Evolutionary conservation across 2,888 invertebrate genomes (phyloP), one percentile per base, ranked within the genome.

Genomic region (Celastrina argiolus): DNA sequence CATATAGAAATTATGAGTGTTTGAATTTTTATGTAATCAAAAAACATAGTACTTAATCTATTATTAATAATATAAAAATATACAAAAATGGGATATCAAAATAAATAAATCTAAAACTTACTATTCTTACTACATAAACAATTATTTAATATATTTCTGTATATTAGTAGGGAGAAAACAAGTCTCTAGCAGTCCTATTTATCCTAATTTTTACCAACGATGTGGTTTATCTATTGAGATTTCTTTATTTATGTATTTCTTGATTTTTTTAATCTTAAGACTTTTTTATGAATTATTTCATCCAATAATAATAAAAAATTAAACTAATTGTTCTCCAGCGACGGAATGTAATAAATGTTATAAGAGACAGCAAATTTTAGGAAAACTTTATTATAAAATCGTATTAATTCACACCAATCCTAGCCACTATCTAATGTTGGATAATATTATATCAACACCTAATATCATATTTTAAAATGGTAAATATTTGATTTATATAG

Each of bases 1-100:
- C 70, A 64, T 22, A 65, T 67, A 41, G 18, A 59, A 41, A 45
- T 22, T 39, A 36, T 64, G 63, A 63, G 63, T 66, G 18, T 26
- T 39, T 56, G 10, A 22, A 39, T 39, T 56, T 56, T 39, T 51
- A 45, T n/a, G n/a, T n/a, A 18, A 45, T 45, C 12, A 10, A 51
- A 45, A 22, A 22, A 42, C 7, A 42, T 3, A 51, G 51, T 51
- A 16, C 51, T 51, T 51, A 51, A 12, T 22, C 45, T 45, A 51
- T 5, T 36, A 36, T 36, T 14, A 22, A 22, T 51, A 22, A 41
- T 41, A n/a, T 51, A 51, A 45, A 51, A 51, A 51, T 51, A 22
- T 51, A 26, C 51, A 51, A 51, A 45, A 51, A 51, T 22, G 51
- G 22, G 51, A 22, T 51, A 51, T 12, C 4, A 51, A 51, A 26